Evolutionary conservation across 2,888 invertebrate genomes (phyloP).

Genomic region (Epiblema foenella): DNA sequence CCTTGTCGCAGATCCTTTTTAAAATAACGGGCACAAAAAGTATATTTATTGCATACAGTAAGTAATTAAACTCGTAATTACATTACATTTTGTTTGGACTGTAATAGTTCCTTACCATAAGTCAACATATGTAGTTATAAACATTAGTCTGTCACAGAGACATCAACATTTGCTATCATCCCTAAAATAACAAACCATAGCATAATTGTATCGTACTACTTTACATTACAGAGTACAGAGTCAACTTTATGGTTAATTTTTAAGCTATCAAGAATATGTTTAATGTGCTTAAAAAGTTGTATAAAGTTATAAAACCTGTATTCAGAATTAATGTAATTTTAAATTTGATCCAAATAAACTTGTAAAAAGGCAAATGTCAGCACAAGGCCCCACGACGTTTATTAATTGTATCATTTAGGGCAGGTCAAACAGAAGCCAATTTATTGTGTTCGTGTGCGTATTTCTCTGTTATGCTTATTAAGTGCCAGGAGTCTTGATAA

Average conservation of each 20-base stretch:
- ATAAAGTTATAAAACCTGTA: slow-evolving; percentile 43
- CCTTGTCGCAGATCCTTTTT: neutral
- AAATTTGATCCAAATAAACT: slow-evolving; percentile 67
- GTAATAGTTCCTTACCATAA: too few relatives aligned
- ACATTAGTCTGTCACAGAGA: too few relatives aligned
- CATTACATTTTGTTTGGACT: too few relatives aligned
- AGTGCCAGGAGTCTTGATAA: neutral
- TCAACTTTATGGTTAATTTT: too few relatives aligned
- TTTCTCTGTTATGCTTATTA: neutral
- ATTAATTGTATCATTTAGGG: slow-evolving; percentile 70
- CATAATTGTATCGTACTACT: too few relatives aligned
- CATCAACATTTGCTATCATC: too few relatives aligned
- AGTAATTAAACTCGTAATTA: too few relatives aligned
- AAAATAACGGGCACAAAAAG: neutral
- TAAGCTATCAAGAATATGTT: neutral
- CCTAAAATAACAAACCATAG: too few relatives aligned
- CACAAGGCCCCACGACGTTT: slow-evolving; percentile 71
- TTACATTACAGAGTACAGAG: too few relatives aligned
- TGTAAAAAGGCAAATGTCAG: slow-evolving; percentile 78
- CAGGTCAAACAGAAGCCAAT: slow-evolving; percentile 47
- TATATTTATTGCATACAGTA: too few relatives aligned
- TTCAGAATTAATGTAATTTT: slow-evolving; percentile 42
- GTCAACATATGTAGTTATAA: too few relatives aligned
- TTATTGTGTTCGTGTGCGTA: slow-evolving; percentile 14
- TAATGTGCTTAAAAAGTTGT: neutral